Conservation (phyloP, 2,797 vertebrate species). For the Allobates femoralis region DNA sequence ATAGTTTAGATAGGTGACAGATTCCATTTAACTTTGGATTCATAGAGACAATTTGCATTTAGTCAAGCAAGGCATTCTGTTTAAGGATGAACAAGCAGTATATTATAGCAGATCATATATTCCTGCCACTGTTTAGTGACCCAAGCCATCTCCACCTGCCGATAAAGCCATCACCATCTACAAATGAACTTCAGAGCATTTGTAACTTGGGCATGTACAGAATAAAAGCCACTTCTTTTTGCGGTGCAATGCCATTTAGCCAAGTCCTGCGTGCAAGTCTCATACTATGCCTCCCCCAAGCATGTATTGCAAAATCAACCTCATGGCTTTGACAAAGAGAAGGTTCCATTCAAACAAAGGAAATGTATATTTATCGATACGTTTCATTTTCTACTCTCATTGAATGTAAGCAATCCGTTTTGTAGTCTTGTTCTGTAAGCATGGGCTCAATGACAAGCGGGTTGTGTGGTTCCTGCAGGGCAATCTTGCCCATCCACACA, state of each 20-base stretch:
- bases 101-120: background rate
- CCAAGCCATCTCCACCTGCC: background rate
- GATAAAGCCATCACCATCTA: background rate
- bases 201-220: slow-evolving; percentile 13
- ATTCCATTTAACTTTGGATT: too few species aligned
- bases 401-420: slow-evolving; percentile 52
- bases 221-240: background rate
- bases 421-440: slow-evolving; percentile 35
- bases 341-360: background rate
- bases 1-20: too few species aligned
- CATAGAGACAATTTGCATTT: too few species aligned
- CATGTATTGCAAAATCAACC: background rate
- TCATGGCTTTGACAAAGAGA: background rate
- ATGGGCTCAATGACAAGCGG: slow-evolving; percentile 29
- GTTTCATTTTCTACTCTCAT: slow-evolving; percentile 32
- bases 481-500: background rate
- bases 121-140: background rate
- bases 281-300: background rate
- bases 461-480: slow-evolving; percentile 17
- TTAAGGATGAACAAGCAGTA: background rate
- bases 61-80: too few species aligned
- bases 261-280: background rate
- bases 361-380: background rate
- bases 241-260: background rate
- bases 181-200: background rate